Percentiles rank a stretch among this genome's conserved stretches.
These are phyloP conservation scores for Parapsyche elsis DNA, from an alignment of 1,140 invertebrate genomes.

Conservation along the genomic window DNA sequence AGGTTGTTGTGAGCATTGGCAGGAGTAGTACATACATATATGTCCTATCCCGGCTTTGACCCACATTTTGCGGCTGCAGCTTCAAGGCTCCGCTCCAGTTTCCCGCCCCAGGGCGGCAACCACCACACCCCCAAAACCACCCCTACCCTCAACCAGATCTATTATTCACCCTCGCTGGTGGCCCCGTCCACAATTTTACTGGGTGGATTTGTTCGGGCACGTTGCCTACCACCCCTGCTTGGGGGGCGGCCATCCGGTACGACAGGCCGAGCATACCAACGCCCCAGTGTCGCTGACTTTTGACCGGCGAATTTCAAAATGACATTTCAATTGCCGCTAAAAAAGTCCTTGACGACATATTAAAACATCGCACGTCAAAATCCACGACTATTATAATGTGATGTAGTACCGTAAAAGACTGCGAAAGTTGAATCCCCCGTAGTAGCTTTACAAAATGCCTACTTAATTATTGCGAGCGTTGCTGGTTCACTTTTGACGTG, in stretches of 20 bases:
- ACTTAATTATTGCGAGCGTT: too few relatives aligned
- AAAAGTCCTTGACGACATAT: too few relatives aligned
- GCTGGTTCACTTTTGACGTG: too few relatives aligned
- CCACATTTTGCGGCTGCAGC: conserved; percentile 32
- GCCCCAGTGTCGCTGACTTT: too few relatives aligned
- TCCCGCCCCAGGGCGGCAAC: background rate
- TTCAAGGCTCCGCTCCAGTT: conserved; percentile 37
- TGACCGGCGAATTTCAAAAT: too few relatives aligned
- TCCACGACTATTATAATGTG: too few relatives aligned
- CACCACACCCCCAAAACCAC: background rate
- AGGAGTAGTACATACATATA: background rate
- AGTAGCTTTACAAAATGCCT: too few relatives aligned
- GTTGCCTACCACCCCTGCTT: background rate
- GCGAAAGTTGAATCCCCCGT: too few relatives aligned
- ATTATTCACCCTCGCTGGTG: conserved; percentile 13
- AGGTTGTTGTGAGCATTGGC: background rate
- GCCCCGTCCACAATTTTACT: background rate
- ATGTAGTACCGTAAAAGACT: too few relatives aligned
- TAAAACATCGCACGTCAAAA: too few relatives aligned
- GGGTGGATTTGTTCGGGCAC: background rate
- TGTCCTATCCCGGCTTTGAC: background rate
- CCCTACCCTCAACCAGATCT: background rate
- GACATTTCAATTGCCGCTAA: too few relatives aligned
- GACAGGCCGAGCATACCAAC: too few relatives aligned
- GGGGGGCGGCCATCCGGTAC: background rate